Evolutionary conservation across 2,797 vertebrate species (phyloP).

Genomic region (Arnoldichthys spilopterus): DNA sequence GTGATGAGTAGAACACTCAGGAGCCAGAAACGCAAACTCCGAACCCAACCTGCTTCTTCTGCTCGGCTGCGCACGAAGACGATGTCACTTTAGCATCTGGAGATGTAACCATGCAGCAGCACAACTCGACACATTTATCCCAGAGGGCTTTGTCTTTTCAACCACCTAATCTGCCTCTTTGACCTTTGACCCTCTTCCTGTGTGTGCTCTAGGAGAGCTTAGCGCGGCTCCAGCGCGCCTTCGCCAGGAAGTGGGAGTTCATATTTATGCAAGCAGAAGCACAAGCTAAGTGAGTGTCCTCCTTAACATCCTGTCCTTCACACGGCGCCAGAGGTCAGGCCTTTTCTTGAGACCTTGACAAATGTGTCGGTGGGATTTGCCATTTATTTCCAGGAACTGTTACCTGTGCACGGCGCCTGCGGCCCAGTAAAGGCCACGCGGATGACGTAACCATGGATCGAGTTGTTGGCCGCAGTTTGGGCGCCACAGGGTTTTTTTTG

Average conservation of each 20-base stretch:
- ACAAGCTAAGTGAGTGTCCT: slow-evolving; percentile 93
- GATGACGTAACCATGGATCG: too few species aligned
- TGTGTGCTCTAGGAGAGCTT: slow-evolving; percentile 88
- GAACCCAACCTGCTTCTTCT: too few species aligned
- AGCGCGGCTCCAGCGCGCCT: slow-evolving; percentile 95
- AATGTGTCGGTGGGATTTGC: too few species aligned
- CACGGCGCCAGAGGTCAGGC: background rate
- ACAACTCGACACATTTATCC: background rate
- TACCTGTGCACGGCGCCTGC: too few species aligned
- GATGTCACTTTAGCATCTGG: background rate
- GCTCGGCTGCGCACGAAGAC: background rate
- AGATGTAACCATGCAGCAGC: background rate
- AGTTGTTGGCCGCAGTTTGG: too few species aligned
- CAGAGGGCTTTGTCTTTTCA: slow-evolving; percentile 7
- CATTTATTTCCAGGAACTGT: too few species aligned
- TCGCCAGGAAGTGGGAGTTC: slow-evolving; percentile 98
- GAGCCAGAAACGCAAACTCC: too few species aligned
- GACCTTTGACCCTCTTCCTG: background rate
- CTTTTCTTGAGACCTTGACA: background rate
- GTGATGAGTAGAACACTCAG: too few species aligned
- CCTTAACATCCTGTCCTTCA: slow-evolving; percentile 11
- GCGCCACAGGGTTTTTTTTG: too few species aligned
- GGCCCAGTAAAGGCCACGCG: too few species aligned
- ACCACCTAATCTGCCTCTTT: background rate
- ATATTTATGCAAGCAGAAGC: slow-evolving; percentile 99